Base-by-base conservation (phyloP, 2,113 vertebrate genomes). In the Colinus virginianus region DNA sequence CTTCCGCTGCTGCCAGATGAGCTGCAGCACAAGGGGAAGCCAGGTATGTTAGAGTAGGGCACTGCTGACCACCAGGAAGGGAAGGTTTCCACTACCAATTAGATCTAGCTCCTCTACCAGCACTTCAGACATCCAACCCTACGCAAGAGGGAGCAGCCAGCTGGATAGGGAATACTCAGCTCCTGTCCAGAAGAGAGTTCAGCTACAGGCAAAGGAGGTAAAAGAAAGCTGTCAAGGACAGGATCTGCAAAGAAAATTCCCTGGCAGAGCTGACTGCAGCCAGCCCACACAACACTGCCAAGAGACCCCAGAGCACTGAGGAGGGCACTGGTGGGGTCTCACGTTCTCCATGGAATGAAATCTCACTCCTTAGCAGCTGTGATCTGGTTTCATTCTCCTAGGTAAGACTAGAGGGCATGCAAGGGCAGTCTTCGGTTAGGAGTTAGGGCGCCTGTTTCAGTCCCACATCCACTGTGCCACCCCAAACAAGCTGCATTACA, bases 1-100 rank as follows among this genome's bases (percentile, higher is more conserved):
- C 98, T 91, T 98, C 98, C 96, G 91, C 90, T 17, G 98, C 98
- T 69, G 98, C 97, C 90, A 98, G 90, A 49, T 98, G 98, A 95
- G 98, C 98, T 98, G 22, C 0, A 82, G 64, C 25, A 66, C 61
- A 95, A 59, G 82, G 22, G 40, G 21, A 49, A 88, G 66, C 13
- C 64, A 42, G n/a, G 40, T 22, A 9, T 45, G n/a, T 88, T 76
- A 93, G 62, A 90, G 75, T 26, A 46, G 53, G 91, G 67, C 66
- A 32, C 20, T n/a, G 51, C 43, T 67, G 63, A 46, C 48, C 61
- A 28, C 7, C 20, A 43, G 11, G 51, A 55, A 26, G 62, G 51
- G 25, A 34, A 4, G 30, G 64, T 25, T 55, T 42, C 64, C 62
- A 28, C 17, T 9, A 4, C 69, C 20, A 19, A 3, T 51, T 18